Conservation (phyloP, 1,140 invertebrate genomes). For the Formica exsecta region DNA sequence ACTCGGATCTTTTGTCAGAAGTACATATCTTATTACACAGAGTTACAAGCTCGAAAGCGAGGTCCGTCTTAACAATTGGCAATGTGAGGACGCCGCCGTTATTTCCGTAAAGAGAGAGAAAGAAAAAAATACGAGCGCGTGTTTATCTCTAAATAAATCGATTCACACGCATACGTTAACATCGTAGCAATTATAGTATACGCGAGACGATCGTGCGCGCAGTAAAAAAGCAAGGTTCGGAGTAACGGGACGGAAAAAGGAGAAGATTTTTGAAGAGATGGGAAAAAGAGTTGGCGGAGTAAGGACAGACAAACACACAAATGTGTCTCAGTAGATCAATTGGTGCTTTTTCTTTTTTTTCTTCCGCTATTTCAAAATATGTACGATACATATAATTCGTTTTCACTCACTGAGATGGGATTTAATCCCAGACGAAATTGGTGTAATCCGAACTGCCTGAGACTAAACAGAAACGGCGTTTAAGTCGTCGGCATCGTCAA, state of each 20-base stretch:
- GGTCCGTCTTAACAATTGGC: conserved; percentile 45
- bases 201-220: conserved; percentile 67
- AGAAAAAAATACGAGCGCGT: background rate
- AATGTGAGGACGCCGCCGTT: conserved; percentile 44
- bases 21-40: conserved; percentile 58
- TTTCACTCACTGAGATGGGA: conserved; percentile 60
- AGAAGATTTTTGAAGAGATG: conserved; percentile 38
- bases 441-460: conserved; percentile 35
- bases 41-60: conserved; percentile 55
- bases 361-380: conserved; percentile 53
- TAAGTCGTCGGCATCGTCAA: conserved; percentile 20
- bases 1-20: conserved; percentile 37
- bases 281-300: conserved; percentile 2
- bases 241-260: conserved; percentile 61
- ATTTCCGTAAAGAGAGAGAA: conserved; percentile 56
- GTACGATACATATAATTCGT: conserved; percentile 52
- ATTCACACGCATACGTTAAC: conserved; percentile 71
- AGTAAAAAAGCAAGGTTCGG: conserved; percentile 68
- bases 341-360: conserved; percentile 61
- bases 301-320: conserved; percentile 63
- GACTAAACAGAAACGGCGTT: background rate
- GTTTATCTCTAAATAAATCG: conserved; percentile 55
- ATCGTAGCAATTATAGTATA: conserved; percentile 57
- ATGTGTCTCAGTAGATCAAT: conserved; percentile 60
- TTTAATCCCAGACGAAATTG: background rate